Evolutionary conservation across 2,888 invertebrate species (phyloP).

Genomic region (Chydorus sphaericus): DNA sequence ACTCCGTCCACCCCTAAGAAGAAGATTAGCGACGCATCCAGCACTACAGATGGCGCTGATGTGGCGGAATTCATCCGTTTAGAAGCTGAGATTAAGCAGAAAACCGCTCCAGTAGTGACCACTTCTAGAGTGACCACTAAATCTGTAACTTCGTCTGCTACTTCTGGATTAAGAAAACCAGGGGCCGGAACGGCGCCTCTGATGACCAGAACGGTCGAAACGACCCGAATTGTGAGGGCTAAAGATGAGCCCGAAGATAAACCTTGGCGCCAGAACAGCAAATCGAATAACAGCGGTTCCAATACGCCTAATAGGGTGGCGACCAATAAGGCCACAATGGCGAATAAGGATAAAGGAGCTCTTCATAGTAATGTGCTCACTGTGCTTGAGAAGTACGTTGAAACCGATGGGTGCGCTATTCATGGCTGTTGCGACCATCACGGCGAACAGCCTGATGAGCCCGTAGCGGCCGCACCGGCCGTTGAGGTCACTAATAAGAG

Average conservation of each 20-base stretch:
- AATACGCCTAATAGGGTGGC: not conserved
- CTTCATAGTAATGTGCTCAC: constrained; percentile 9
- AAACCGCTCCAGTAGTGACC: too few species aligned
- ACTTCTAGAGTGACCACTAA: too few species aligned
- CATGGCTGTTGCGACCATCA: constrained; percentile 1
- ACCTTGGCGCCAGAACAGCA: constrained; percentile 11
- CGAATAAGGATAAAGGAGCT: not conserved
- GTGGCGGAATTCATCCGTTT: too few species aligned
- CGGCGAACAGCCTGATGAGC: not conserved
- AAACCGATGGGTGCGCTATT: constrained; percentile 8
- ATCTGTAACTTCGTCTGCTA: too few species aligned
- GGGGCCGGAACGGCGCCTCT: not conserved
- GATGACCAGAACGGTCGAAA: constrained; percentile 10
- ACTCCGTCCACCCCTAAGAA: not conserved
- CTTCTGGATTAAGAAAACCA: not conserved
- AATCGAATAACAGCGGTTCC: not conserved
- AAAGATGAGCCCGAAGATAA: constrained; percentile 8
- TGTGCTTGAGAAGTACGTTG: constrained; percentile 10
- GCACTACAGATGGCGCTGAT: too few species aligned
- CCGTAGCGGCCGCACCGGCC: not conserved
- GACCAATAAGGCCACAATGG: not conserved
- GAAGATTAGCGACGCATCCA: too few species aligned
- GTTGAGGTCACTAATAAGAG: not conserved
- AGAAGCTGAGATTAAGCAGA: too few species aligned
- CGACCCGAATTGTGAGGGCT: not conserved